Base-by-base conservation (phyloP, 2,113 vertebrate genomes). In the Centropus unirufus region DNA sequence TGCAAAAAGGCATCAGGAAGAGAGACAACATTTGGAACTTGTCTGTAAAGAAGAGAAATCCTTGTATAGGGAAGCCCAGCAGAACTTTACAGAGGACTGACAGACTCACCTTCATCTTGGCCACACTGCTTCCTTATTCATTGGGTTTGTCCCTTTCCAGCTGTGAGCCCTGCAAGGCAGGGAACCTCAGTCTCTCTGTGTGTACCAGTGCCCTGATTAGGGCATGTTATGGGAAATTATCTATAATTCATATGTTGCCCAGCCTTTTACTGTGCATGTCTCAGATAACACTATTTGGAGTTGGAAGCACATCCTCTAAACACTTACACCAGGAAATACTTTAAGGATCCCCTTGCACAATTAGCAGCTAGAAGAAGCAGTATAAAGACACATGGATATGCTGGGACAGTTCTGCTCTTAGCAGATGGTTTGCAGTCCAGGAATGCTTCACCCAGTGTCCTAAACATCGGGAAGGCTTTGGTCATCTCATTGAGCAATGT, bases 251-350 rank as follows among this genome's bases (percentile, higher is more conserved):
- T 76, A 17, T 32, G 61, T 39, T 92, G 59, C 49, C 49, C 70
- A 87, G 77, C 34, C 40, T 96, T 93, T 63, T 79, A 59, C 52
- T 88, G 59, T 44, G 59, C 14, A 0, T 52, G 55, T 40, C 61
- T 93, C 30, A 89, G 83, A 83, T 69, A 73, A 92, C 73, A 54
- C 30, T 83, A 23, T 87, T 94, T 83, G 64, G 12, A 46, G 36
- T 51, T 51, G 58, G 27, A 61, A 49, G 47, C 52, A 52, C 52
- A 40, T 74, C 76, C 72, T 52, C 5, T 20, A 19, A 81, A n/a
- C 39, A 30, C 62, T 40, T 14, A 68, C 47, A 30, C 49, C 59
- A 55, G 64, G 40, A 20, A 69, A 20, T 74, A 93, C 58, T 39
- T 9, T 39, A 27, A 80, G 39, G 52, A 79, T 70, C 39, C 24